Conservation (phyloP, 2,113 vertebrate species). For the Dromas ardeola region DNA sequence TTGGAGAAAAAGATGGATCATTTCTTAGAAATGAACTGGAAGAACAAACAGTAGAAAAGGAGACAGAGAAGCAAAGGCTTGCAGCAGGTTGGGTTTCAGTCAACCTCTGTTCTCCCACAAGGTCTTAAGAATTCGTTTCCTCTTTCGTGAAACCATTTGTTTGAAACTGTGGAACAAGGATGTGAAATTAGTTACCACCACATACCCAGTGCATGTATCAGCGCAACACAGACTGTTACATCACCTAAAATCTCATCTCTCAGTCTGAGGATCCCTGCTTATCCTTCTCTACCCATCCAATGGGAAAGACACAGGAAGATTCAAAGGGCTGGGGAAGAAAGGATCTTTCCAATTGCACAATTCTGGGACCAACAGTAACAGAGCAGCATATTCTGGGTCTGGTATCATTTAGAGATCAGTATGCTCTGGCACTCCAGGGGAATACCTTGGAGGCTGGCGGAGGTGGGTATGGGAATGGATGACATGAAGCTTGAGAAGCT, state of each 20-base stretch:
- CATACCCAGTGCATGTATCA: rapidly evolving
- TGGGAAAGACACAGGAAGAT: not conserved
- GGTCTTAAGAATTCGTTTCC: conserved; percentile 96
- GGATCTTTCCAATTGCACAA: not conserved
- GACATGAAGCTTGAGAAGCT: not conserved
- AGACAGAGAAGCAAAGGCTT: not conserved
- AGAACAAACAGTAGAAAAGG: conserved; percentile 4
- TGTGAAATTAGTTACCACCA: not conserved
- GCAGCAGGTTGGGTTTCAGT: conserved; percentile 74
- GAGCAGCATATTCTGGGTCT: not conserved
- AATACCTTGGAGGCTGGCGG: not conserved
- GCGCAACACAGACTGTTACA: not conserved
- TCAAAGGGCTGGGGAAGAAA: not conserved
- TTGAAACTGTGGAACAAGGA: conserved; percentile 85
- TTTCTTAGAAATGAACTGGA: conserved; percentile 73
- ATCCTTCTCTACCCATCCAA: not conserved
- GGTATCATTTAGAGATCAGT: not conserved
- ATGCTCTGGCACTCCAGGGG: not conserved
- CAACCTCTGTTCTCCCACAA: conserved; percentile 92
- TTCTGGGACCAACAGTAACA: not conserved
- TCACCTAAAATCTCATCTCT: not conserved
- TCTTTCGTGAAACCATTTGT: conserved; percentile 98
- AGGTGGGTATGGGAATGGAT: not conserved
- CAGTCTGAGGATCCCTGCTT: not conserved
- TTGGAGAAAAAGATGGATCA: conserved; percentile 42